These are phyloP conservation scores for Pionites leucogaster DNA, from an alignment of 2,113 vertebrate genomes.

Conservation along the genomic window DNA sequence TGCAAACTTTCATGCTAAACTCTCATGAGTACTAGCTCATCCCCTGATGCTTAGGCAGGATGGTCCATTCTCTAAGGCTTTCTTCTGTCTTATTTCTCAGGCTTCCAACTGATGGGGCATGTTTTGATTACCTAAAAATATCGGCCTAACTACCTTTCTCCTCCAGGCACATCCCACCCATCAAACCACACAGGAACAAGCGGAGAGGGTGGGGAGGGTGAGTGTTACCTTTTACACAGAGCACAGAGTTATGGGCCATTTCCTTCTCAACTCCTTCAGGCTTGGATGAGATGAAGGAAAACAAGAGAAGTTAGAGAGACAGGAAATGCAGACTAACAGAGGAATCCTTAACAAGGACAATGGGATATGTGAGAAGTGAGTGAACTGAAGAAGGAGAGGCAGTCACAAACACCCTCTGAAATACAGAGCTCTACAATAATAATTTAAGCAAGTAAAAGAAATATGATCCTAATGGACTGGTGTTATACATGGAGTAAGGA, in stretches of 20 bases:
- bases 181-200: not conserved
- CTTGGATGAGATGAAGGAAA: constrained; percentile 38
- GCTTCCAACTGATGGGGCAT: not conserved
- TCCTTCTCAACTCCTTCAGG: constrained; percentile 76
- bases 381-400: not conserved
- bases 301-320: constrained; percentile 11
- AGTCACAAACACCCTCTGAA: not conserved
- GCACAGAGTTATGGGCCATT: constrained; percentile 57
- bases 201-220: not conserved
- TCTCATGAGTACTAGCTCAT: not conserved
- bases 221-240: constrained; percentile 73
- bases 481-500: not conserved
- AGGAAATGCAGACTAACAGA: not conserved
- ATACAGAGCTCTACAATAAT: not conserved
- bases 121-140: not conserved
- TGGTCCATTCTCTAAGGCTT: not conserved
- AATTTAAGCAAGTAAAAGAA: not conserved
- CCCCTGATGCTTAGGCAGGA: not conserved
- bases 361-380: not conserved
- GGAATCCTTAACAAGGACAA: not conserved
- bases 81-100: not conserved
- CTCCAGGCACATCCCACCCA: not conserved
- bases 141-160: not conserved
- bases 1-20: not conserved
- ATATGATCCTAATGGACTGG: not conserved